Evolutionary conservation across 2,113 vertebrate genomes (phyloP).

Genomic region (Phyllostomus hastatus): DNA sequence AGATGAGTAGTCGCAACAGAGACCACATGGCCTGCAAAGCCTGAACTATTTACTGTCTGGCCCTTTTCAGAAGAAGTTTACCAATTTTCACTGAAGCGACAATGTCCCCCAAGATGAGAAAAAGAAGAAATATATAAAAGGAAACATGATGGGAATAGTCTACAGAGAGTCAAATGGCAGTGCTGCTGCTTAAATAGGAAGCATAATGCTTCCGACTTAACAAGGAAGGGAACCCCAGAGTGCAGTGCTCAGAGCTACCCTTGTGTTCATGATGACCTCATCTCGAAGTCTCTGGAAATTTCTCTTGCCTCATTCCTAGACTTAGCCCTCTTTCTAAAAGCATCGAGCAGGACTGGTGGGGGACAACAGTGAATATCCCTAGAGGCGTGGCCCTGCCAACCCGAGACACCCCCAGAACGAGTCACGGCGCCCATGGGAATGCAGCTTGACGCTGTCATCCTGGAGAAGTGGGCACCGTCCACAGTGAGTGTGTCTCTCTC

Average conservation of each 20-base stretch:
- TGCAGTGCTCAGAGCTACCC: background rate
- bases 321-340: background rate
- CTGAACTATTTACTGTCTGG: background rate
- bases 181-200: background rate
- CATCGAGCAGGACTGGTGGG: background rate
- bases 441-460: background rate
- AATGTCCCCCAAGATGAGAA: background rate
- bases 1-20: background rate
- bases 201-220: background rate
- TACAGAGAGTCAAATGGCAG: background rate
- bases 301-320: background rate
- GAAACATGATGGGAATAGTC: background rate
- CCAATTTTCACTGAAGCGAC: background rate
- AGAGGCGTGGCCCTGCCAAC: background rate
- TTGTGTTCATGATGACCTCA: background rate
- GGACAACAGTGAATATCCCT: background rate
- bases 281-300: background rate
- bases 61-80: background rate
- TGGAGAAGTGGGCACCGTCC: background rate
- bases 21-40: background rate
- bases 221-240: background rate
- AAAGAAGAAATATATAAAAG: background rate
- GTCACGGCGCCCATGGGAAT: background rate
- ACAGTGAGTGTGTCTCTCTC: background rate
- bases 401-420: background rate